Base-by-base conservation (phyloP, 2,113 vertebrate species). In the Mastomys coucha region DNA sequence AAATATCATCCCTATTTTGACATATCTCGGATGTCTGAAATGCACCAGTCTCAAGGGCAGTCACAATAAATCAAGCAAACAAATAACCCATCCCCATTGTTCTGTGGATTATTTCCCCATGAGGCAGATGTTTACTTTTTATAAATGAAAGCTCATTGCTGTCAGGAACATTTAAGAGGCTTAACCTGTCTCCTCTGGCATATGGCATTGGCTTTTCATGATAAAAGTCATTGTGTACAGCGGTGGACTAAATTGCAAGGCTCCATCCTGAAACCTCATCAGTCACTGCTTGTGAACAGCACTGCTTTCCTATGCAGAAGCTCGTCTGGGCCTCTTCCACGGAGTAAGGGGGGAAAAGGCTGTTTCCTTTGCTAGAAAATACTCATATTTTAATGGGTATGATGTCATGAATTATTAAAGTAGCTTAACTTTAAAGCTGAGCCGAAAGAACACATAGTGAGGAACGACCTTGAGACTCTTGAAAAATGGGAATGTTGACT, bases 351-450 rank as follows among this genome's bases (percentile, higher is more conserved):
- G 70, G 86, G 91, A 96, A 97, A 97, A 87, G 91, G 28, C 96
- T 97, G 96, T 97, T 97, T 98, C 98, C 98, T 98, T 98, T 98
- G 98, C 98, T 98, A 96, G 97, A 98, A 97, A 98, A 98, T 97
- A 93, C 88, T 98, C 98, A 97, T 98, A 97, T 98, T 98, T 98
- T 98, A 99, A 98, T 98, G 98, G 96, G 97, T 96, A 87, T 97
- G 97, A 97, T 98, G 98, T 97, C 98, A 98, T 95, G 96, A 98
- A 98, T 98, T 98, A 98, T 98, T 98, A 98, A 98, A 96, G 91
- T 95, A 98, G 94, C 97, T 98, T 98, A 97, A 98, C 98, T 98
- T 93, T 97, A 97, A 98, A 98, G 98, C 97, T 49, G 80, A 97
- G 91, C 97, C 0, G 96, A 98, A 99, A 98, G 97, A 96, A 98